Evolutionary conservation across 2,888 invertebrate genomes (phyloP).

Genomic region (Trypoxylon attenuatum): DNA sequence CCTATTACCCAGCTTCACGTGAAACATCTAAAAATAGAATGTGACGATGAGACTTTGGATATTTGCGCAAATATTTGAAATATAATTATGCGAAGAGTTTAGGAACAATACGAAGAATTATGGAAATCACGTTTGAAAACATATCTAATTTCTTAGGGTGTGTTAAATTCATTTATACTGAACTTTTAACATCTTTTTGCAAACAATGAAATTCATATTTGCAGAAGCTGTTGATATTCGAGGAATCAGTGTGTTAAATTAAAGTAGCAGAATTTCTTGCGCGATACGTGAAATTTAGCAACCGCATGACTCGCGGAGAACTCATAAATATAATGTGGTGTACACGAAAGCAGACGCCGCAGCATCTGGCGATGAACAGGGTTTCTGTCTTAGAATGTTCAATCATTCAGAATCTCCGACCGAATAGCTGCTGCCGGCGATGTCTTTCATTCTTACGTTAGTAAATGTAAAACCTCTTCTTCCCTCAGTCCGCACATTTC

Average conservation of each 20-base stretch:
- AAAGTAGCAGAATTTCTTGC: not conserved
- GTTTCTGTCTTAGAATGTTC: constrained; percentile 68
- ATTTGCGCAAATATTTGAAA: no score
- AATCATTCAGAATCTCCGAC: constrained; percentile 64
- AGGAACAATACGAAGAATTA: no score
- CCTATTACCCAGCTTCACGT: no score
- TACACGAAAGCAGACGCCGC: constrained; percentile 33
- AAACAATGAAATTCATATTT: no score
- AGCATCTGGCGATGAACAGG: constrained; percentile 57
- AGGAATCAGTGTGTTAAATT: not conserved
- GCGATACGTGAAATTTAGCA: not conserved
- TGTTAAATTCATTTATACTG: no score
- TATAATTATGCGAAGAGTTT: no score
- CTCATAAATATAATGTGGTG: constrained; percentile 62
- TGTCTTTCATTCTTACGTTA: constrained; percentile 27
- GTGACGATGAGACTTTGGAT: no score
- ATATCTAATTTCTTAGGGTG: no score
- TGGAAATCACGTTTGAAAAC: no score
- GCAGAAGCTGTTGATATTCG: no score
- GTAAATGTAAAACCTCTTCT: constrained; percentile 1
- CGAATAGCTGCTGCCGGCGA: constrained; percentile 43
- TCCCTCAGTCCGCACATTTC: not conserved
- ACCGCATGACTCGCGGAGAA: constrained; percentile 9
- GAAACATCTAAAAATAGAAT: no score
- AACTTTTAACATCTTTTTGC: no score